Percentiles rank a stretch among this genome's conserved stretches.
Evolutionary conservation across 1,140 invertebrate genomes (phyloP).

Genomic region (Muscidifurax raptorellus): DNA sequence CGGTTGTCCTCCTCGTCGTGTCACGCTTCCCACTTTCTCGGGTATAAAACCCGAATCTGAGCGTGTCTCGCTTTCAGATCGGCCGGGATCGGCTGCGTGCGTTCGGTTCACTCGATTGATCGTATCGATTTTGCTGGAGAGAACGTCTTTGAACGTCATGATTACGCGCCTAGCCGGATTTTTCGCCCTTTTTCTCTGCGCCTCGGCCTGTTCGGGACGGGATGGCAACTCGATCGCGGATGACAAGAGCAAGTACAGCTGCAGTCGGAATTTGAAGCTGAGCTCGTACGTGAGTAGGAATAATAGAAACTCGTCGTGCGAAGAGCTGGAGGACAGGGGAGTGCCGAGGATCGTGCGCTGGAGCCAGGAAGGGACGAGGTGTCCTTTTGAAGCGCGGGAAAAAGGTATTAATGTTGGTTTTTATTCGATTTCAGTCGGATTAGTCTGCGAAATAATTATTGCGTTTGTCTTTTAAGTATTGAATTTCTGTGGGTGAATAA

Average conservation of each 20-base stretch:
- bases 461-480: too few relatives aligned
- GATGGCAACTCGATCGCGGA: slow-evolving; percentile 19
- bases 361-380: background rate
- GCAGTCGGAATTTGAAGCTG: slow-evolving; percentile 50
- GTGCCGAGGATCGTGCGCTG: slow-evolving; percentile 27
- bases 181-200: background rate
- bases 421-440: too few relatives aligned
- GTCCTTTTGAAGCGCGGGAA: background rate
- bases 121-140: background rate
- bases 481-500: too few relatives aligned
- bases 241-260: slow-evolving; percentile 31
- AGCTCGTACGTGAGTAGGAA: slow-evolving; percentile 56
- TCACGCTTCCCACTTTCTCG: slow-evolving; percentile 26
- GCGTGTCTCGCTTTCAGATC: slow-evolving; percentile 33
- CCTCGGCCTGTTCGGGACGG: background rate
- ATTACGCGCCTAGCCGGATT: background rate
- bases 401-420: background rate
- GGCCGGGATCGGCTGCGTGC: background rate
- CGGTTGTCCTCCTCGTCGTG: too few relatives aligned
- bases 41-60: slow-evolving; percentile 40
- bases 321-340: slow-evolving; percentile 41
- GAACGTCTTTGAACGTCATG: background rate
- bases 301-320: slow-evolving; percentile 56
- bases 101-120: too few relatives aligned
- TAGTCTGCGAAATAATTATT: too few relatives aligned